phyloP scores from a whole-genome alignment of 2,888 invertebrate species.

The Agrochola circellaris region DNA sequence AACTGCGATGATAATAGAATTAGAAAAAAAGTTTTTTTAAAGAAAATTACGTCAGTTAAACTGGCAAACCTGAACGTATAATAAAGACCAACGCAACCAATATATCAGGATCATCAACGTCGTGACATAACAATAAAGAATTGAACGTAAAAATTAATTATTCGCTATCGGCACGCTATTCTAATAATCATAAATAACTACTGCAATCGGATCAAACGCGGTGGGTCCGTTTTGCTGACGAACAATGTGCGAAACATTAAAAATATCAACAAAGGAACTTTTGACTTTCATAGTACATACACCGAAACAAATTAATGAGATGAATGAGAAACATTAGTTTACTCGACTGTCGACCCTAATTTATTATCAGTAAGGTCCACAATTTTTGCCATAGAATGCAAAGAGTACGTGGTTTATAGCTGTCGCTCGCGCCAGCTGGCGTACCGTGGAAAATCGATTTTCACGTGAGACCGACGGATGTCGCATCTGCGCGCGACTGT shows the following conservation, averaged over 20 bases:
- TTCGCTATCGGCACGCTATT: conserved; percentile 87
- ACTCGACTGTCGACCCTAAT: conserved; percentile 70
- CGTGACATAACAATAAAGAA: conserved; percentile 83
- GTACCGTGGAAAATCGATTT: conserved; percentile 90
- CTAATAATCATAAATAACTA: conserved; percentile 89
- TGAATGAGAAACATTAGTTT: conserved; percentile 43
- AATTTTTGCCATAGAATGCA: conserved; percentile 50
- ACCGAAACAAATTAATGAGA: conserved; percentile 70
- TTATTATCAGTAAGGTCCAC: conserved; percentile 59
- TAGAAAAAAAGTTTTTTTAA: conserved; percentile 8
- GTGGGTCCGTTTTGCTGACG: conserved; percentile 82
- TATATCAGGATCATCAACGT: conserved; percentile 80
- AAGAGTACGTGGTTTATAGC: conserved; percentile 74
- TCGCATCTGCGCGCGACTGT: conserved; percentile 88
- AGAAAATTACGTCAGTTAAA: conserved; percentile 32
- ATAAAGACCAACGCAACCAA: conserved; percentile 63
- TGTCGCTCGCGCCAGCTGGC: conserved; percentile 89
- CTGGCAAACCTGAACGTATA: conserved; percentile 40
- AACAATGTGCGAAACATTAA: conserved; percentile 91
- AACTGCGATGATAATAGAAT: not conserved
- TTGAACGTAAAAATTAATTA: conserved; percentile 89
- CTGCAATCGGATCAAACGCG: conserved; percentile 89
- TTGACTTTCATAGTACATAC: conserved; percentile 89
- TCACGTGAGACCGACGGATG: conserved; percentile 89
- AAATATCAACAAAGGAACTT: conserved; percentile 90